Conservation (phyloP, 2,888 invertebrate species). For the Andricus curvator region DNA sequence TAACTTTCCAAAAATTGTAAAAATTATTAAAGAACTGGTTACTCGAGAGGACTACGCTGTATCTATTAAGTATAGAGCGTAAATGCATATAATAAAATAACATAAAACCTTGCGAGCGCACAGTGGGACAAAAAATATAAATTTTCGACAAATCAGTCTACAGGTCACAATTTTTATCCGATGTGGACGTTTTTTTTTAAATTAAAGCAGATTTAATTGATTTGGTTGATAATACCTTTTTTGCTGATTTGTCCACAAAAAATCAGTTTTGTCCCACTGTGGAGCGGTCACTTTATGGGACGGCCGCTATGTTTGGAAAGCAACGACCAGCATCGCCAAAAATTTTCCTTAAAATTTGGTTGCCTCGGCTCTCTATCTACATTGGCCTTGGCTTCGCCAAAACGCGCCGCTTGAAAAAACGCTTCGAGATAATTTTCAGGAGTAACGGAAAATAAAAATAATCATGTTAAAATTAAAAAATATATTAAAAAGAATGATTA, state of each 20-base stretch:
- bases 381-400: conserved; percentile 55
- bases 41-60: neutral
- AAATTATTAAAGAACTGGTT: neutral
- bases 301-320: conserved; percentile 75
- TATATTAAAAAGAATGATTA: conserved; percentile 38
- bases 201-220: too few species aligned
- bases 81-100: conserved; percentile 54
- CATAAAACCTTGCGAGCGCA: conserved; percentile 53
- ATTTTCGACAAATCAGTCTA: too few species aligned
- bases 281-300: conserved; percentile 63
- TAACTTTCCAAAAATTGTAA: neutral
- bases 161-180: too few species aligned
- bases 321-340: conserved; percentile 78
- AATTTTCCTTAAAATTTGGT: conserved; percentile 62
- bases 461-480: conserved; percentile 31
- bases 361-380: conserved; percentile 61
- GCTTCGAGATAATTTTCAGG: conserved; percentile 30
- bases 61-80: conserved; percentile 60
- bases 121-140: too few species aligned
- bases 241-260: too few species aligned
- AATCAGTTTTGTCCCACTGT: too few species aligned
- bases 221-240: too few species aligned
- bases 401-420: conserved; percentile 32
- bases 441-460: conserved; percentile 29
- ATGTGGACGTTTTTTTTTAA: too few species aligned